Evolutionary conservation across 2,888 invertebrate genomes (phyloP).

Genomic region (Rhabditoides inermis): DNA sequence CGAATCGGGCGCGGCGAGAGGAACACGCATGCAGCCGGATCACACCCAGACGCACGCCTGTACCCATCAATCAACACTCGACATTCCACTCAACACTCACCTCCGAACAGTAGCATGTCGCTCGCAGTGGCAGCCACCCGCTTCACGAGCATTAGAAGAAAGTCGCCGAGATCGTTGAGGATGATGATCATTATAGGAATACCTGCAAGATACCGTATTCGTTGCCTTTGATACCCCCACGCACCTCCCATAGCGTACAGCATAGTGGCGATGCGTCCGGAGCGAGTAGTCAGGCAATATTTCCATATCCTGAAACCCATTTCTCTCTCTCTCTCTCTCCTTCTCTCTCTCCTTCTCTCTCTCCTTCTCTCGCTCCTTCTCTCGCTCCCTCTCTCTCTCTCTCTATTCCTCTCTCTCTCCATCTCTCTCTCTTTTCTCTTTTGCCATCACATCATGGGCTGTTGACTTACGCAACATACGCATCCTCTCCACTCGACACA

Average conservation of each 20-base stretch:
- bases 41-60: not conserved
- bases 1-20: not conserved
- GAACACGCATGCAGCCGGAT: not conserved
- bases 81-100: constrained; percentile 3
- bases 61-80: not conserved
- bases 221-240: too few relatives aligned
- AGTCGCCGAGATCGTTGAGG: constrained; percentile 85
- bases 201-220: too few relatives aligned
- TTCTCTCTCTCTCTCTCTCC: not conserved
- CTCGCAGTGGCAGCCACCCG: constrained; percentile 11
- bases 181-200: constrained; percentile 90
- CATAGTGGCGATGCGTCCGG: constrained; percentile 78
- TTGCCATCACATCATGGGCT: too few relatives aligned
- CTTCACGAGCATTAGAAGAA: constrained; percentile 59
- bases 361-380: too few relatives aligned
- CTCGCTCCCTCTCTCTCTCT: too few relatives aligned
- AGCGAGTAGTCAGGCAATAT: constrained; percentile 78
- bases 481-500: too few relatives aligned
- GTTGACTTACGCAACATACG: too few relatives aligned
- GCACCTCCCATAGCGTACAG: constrained; percentile 73
- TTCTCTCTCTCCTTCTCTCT: not conserved
- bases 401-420: too few relatives aligned
- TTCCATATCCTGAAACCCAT: constrained; percentile 76
- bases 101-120: constrained; percentile 19
- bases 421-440: too few relatives aligned